phyloP scores from a whole-genome alignment of 2,113 vertebrate species.

The cattle (Bos taurus) region DNA sequence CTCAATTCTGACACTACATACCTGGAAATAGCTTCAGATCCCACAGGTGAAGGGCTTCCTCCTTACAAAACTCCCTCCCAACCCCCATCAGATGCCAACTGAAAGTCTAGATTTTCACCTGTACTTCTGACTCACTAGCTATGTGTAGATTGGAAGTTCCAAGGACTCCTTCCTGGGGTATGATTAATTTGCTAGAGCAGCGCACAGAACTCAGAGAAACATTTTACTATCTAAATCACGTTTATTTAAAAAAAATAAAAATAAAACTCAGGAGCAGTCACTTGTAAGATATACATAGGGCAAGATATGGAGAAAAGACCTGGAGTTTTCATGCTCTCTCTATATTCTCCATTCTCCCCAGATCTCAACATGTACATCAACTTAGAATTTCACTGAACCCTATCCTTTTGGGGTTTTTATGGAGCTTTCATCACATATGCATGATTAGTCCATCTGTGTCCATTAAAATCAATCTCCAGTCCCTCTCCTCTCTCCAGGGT shows the following conservation, averaged over 20 bases:
- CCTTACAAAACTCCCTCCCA: neutral
- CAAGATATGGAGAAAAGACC: neutral
- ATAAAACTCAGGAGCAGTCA: neutral
- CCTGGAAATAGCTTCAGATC: neutral
- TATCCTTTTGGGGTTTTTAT: neutral
- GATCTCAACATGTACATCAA: neutral
- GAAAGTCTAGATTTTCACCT: neutral
- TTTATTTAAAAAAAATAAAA: neutral
- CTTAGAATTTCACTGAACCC: neutral
- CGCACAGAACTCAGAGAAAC: neutral
- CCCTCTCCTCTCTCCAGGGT: neutral
- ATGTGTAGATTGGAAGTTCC: neutral
- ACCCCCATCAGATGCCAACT: neutral
- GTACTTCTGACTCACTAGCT: neutral
- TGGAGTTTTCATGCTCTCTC: neutral
- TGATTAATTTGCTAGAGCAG: neutral
- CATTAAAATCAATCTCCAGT: neutral
- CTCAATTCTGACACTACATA: neutral
- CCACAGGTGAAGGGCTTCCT: neutral
- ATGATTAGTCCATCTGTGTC: neutral
- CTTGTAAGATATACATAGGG: neutral
- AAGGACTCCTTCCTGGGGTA: neutral
- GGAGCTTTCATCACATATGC: neutral
- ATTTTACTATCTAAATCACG: neutral
- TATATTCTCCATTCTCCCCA: neutral